These are phyloP conservation scores for Nowickia ferox DNA, from an alignment of 2,888 invertebrate genomes.

Conservation along the genomic window DNA sequence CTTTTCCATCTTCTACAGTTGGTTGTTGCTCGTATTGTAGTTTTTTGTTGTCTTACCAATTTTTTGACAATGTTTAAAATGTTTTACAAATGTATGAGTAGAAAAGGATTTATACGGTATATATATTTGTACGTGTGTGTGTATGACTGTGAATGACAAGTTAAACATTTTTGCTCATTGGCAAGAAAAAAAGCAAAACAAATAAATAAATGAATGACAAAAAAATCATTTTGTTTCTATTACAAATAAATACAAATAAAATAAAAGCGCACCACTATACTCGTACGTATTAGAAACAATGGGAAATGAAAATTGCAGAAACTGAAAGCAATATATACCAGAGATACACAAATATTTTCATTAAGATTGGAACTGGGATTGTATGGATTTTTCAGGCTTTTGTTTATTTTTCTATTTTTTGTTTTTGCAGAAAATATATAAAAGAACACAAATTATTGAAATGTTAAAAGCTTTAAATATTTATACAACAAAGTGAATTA, in stretches of 20 bases:
- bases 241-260: conserved; percentile 45
- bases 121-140: not conserved
- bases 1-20: conserved; percentile 12
- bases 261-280: not conserved
- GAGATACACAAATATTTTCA: conserved; percentile 58
- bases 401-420: conserved; percentile 9
- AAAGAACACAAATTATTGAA: conserved; percentile 14
- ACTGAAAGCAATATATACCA: conserved; percentile 7
- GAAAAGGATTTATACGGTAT: conserved; percentile 25
- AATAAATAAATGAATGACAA: not conserved
- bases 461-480: conserved; percentile 16
- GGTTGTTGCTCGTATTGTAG: conserved; percentile 1
- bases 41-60: conserved; percentile 31
- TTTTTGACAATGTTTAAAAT: conserved; percentile 64
- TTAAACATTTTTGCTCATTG: conserved; percentile 45
- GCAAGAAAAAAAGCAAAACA: not conserved
- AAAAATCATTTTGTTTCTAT: conserved; percentile 22
- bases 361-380: conserved; percentile 59
- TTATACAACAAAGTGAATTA: conserved; percentile 12
- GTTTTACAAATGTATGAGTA: conserved; percentile 61
- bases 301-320: not conserved
- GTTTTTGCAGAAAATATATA: not conserved
- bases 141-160: conserved; percentile 63
- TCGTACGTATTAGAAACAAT: conserved; percentile 43
- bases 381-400: conserved; percentile 50